These are phyloP conservation scores for Charina bottae DNA, from an alignment of 2,113 vertebrate genomes.

Conservation along the genomic window DNA sequence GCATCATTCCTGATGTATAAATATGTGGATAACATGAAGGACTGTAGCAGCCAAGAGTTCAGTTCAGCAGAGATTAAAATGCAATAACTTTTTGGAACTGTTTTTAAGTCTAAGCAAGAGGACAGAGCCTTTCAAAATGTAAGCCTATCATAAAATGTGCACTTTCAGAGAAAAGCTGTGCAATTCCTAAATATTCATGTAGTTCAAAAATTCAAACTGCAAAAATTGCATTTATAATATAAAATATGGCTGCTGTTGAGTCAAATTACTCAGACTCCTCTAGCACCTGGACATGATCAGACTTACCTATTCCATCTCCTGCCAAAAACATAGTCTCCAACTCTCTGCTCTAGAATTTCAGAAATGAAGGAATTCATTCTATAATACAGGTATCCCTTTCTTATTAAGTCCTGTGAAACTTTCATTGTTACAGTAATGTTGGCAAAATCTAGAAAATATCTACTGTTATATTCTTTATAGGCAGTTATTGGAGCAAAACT, in stretches of 20 bases:
- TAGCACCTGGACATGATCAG: not conserved
- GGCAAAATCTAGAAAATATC: not conserved
- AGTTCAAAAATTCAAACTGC: not conserved
- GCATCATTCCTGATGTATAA: not conserved
- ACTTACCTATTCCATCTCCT: not conserved
- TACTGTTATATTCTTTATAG: not conserved
- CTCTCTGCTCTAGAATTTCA: not conserved
- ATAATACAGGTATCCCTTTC: not conserved
- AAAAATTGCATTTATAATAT: not conserved
- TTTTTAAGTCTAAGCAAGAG: not conserved
- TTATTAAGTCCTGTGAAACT: not conserved
- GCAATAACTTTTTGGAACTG: not conserved
- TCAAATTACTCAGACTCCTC: not conserved
- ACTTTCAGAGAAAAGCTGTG: not conserved
- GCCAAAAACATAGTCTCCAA: not conserved
- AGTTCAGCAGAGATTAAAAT: not conserved
- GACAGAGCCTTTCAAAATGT: not conserved
- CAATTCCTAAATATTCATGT: not conserved
- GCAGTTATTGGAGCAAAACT: not conserved
- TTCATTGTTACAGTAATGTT: not conserved
- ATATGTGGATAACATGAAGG: not conserved
- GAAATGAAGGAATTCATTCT: not conserved
- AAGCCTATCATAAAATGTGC: not conserved
- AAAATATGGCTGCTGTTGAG: not conserved
- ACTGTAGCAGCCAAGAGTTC: not conserved